These are phyloP conservation scores for Serripes groenlandicus DNA, from an alignment of 2,888 invertebrate genomes.

Conservation along the genomic window DNA sequence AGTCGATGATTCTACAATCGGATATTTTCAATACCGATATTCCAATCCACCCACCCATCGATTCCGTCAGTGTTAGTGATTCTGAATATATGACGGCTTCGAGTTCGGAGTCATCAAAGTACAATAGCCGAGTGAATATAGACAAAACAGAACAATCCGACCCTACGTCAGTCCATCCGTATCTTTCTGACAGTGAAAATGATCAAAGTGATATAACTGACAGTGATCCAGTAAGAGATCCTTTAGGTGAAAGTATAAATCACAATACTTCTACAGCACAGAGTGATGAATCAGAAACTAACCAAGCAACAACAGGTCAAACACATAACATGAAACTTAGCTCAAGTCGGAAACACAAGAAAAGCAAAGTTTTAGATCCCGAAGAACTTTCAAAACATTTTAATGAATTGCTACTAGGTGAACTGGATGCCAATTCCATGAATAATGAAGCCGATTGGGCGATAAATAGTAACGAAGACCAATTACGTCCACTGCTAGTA, in stretches of 20 bases:
- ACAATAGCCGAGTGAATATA: constrained; percentile 65
- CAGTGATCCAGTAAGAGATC: not conserved
- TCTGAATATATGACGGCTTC: constrained; percentile 78
- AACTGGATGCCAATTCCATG: not conserved
- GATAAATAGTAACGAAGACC: not conserved
- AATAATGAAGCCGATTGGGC: not conserved
- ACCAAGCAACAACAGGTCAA: not conserved
- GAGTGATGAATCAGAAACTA: not conserved
- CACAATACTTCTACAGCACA: no score
- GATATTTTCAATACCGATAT: constrained; percentile 69
- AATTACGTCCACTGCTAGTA: constrained; percentile 9
- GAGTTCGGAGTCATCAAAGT: constrained; percentile 68
- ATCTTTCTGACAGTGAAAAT: not conserved
- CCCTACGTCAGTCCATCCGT: constrained; percentile 17
- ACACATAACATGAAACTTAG: not conserved
- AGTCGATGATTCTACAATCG: constrained; percentile 89
- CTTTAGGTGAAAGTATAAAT: not conserved
- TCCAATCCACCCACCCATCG: constrained; percentile 61
- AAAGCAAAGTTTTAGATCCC: not conserved
- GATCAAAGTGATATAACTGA: not conserved
- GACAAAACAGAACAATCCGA: not conserved
- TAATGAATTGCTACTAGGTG: not conserved
- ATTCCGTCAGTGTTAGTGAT: constrained; percentile 67
- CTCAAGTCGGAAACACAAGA: not conserved
- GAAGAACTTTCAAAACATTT: not conserved